phyloP scores from a whole-genome alignment of 2,797 vertebrate genomes.

The Agapornis canus region DNA sequence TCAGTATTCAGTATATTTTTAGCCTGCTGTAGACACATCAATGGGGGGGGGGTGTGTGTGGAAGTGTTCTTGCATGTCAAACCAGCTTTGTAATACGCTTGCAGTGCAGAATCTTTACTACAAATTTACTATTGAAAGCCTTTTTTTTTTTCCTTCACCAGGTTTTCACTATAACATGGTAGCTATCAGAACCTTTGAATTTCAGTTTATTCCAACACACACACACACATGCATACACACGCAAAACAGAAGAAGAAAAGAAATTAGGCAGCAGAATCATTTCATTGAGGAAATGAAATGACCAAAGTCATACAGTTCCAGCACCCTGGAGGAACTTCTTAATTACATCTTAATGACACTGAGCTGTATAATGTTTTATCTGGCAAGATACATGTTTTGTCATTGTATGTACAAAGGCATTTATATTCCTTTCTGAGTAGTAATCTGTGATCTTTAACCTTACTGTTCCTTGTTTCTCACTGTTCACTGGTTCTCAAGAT shows the following conservation, averaged over 20 bases:
- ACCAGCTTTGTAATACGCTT: not conserved
- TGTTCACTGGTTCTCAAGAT: not conserved
- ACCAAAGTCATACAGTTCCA: not conserved
- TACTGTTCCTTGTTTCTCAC: not conserved
- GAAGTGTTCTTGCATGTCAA: not conserved
- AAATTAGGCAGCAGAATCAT: not conserved
- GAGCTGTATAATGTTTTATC: not conserved
- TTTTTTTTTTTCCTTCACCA: not conserved
- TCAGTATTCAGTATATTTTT: conserved; percentile 35
- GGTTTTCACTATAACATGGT: not conserved
- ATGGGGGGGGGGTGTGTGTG: too few species aligned
- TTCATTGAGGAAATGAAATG: not conserved
- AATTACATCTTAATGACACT: not conserved
- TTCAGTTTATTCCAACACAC: not conserved
- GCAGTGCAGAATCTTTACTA: not conserved
- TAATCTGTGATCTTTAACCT: not conserved
- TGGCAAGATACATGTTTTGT: not conserved
- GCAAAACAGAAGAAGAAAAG: not conserved
- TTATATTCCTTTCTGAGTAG: not conserved
- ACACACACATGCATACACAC: rapidly evolving
- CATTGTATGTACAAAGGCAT: not conserved
- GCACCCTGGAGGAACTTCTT: not conserved
- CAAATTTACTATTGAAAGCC: not conserved
- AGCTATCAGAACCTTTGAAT: not conserved
- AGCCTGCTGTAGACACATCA: conserved; percentile 27